Evolutionary conservation across 2,113 vertebrate species (phyloP).

Genomic region (Salvator merianae): DNA sequence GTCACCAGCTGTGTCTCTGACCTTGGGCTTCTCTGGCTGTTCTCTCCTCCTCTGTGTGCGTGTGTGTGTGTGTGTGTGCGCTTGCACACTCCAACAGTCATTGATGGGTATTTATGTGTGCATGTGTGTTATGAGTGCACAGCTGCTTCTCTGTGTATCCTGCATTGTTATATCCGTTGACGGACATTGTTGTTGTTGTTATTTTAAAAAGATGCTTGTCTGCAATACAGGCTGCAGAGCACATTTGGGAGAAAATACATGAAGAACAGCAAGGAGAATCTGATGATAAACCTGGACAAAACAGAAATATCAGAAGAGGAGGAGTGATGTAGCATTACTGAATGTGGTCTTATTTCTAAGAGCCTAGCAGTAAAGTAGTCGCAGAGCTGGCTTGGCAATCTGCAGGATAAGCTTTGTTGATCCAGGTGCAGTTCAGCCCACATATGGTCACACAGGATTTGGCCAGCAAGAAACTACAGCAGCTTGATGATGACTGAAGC

Average conservation of each 20-base stretch:
- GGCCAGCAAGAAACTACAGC: not conserved
- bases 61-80: too few relatives aligned
- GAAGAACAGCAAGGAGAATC: not conserved
- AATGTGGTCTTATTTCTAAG: conserved; percentile 30
- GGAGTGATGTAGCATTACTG: not conserved
- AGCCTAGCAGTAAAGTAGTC: not conserved
- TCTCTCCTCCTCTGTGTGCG: too few relatives aligned
- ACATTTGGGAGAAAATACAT: not conserved
- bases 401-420: conserved; percentile 13
- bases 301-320: not conserved
- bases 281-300: not conserved
- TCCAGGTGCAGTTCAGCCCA: not conserved
- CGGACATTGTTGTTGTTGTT: not conserved
- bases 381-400: not conserved
- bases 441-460: not conserved
- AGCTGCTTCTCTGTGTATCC: not conserved
- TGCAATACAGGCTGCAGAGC: too few relatives aligned
- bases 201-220: not conserved
- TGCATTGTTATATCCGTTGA: not conserved
- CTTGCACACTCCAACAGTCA: not conserved
- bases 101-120: not conserved
- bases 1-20: conserved; percentile 2
- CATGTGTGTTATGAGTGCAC: not conserved
- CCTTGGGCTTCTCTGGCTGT: not conserved
- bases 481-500: not conserved